Conservation (phyloP, 2,797 vertebrate genomes). For the Sebastes taczanowskii region DNA sequence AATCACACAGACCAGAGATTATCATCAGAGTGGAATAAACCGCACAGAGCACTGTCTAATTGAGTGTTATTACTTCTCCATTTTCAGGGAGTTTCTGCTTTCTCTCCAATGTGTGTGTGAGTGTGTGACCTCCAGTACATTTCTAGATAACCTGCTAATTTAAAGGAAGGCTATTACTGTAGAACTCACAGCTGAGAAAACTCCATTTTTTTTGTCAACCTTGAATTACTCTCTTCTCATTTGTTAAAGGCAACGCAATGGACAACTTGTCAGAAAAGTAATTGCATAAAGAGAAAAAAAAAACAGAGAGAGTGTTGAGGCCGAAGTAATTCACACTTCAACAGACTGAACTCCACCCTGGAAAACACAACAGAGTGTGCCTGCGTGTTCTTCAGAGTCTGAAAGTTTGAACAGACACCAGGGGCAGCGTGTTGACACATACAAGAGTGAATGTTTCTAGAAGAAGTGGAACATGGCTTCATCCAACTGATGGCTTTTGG, state of each 20-base stretch:
- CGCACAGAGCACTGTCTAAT: not conserved
- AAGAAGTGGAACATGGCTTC: not conserved
- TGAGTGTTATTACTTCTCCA: not conserved
- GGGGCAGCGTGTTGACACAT: not conserved
- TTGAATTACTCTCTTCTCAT: not conserved
- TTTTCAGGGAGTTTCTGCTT: not conserved
- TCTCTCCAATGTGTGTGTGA: not conserved
- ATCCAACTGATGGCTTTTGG: not conserved
- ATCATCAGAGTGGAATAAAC: not conserved
- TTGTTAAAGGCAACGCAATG: not conserved
- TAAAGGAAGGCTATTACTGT: not conserved
- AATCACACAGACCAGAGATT: not conserved
- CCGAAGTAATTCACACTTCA: constrained; percentile 4
- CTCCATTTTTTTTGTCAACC: not conserved
- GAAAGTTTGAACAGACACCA: not conserved
- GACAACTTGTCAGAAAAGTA: constrained; percentile 1
- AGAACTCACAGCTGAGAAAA: not conserved
- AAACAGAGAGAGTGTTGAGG: not conserved
- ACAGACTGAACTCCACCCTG: not conserved
- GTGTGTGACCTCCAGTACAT: not conserved
- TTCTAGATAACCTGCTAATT: not conserved
- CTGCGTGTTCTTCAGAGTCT: not conserved
- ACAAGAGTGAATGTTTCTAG: not conserved
- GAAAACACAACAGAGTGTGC: too few relatives aligned
- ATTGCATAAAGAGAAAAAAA: not conserved